Evolutionary conservation across 2,113 vertebrate species (phyloP), one percentile per base, ranked within the genome.

Genomic region (Probosciger aterrimus): DNA sequence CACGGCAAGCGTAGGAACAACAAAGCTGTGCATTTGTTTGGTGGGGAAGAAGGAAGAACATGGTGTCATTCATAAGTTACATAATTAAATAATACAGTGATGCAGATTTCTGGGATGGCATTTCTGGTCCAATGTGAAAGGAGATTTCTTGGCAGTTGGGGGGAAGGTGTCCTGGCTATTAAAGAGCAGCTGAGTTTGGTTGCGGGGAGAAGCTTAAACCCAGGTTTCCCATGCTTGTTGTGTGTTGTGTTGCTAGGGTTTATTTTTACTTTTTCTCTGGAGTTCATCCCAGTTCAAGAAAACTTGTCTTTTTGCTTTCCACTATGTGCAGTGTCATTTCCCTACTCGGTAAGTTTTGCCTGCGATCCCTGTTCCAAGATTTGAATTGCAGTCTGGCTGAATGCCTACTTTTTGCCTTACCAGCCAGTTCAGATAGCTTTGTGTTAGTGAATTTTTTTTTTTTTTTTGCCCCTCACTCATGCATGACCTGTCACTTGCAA

Each of bases 281-380:
- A 83, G 85, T 94, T 97, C 75, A 88, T 74, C 49, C 11, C n/a
- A 63, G 71, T 94, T 94, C 71, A 92, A 50, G 82, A 86, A 76
- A n/a, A 62, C 46, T 20, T 18, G 10, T 77, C 23, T 11, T 89
- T 83, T 79, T 93, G 67, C 75, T 22, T 87, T 82, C 39, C 4
- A 12, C 39, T 82, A 5, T 16, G 30, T 69, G 39, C 8, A 12
- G 2, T 41, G 75, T 43, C 0, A 1, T 69, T 90, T 79, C 49
- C 19, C 67, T 70, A 6, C 79, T 82, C 0, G 0, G 6, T 95
- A 53, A 27, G 23, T 86, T 90, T 86, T 53, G 46, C 80, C 60
- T 77, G 43, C 1, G 3, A 33, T 86, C 24, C 12, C 12, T 33
- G 27, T 88, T 93, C 59, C 76, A 88, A 37, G 76, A 44, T 81